Percentiles rank a stretch among this genome's conserved stretches.
phyloP scores from a whole-genome alignment of 2,113 vertebrate species.

The Micronycteris hirsuta region DNA sequence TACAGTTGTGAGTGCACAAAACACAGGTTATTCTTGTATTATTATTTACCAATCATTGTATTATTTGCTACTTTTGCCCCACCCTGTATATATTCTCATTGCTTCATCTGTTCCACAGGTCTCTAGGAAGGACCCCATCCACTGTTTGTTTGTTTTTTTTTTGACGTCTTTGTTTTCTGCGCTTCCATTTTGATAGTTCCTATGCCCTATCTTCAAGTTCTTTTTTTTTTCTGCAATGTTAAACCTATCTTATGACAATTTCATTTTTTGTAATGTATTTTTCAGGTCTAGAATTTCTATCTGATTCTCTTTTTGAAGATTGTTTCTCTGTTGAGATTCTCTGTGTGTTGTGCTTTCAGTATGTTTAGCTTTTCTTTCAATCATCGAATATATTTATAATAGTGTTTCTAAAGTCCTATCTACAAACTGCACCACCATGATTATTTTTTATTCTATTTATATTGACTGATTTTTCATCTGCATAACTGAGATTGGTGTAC shows the following conservation, averaged over 20 bases:
- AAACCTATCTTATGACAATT: neutral
- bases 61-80: neutral
- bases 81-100: neutral
- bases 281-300: neutral
- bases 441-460: neutral
- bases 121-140: neutral
- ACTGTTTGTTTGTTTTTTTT: neutral
- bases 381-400: neutral
- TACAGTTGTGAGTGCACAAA: too few relatives aligned
- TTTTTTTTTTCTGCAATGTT: neutral
- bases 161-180: neutral
- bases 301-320: neutral
- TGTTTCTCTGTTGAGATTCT: neutral
- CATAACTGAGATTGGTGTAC: neutral
- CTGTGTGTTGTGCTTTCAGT: neutral
- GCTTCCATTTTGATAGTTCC: neutral
- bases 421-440: neutral
- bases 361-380: neutral
- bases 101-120: neutral
- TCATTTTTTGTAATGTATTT: neutral
- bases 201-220: neutral
- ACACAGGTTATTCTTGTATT: neutral
- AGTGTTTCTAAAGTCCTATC: neutral
- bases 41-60: neutral
- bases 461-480: neutral